Conservation (phyloP, 2,113 vertebrate species). For the Anolis sagrei region DNA sequence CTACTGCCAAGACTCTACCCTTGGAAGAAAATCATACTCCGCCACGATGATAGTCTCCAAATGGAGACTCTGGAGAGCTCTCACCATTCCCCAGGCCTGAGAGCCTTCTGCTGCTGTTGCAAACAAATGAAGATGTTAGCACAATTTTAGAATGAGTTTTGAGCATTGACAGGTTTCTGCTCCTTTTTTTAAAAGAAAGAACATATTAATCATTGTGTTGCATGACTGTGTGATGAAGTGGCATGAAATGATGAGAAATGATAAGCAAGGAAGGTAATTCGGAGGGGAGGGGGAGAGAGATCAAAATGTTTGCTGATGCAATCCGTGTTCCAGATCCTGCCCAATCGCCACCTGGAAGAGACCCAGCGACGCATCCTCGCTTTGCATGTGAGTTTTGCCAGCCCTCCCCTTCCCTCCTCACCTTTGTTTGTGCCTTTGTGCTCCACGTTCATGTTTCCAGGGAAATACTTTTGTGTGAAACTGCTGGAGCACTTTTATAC, state of each 20-base stretch:
- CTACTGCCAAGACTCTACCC: no score
- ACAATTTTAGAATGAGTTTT: background rate
- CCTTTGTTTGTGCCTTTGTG: background rate
- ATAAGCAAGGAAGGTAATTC: fast-evolving
- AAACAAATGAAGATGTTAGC: background rate
- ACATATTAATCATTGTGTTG: background rate
- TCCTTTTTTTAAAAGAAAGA: background rate
- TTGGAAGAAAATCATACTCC: no score
- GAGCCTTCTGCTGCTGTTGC: background rate
- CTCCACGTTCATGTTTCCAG: background rate
- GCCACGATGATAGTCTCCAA: no score
- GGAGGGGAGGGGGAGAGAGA: background rate
- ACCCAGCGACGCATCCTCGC: background rate
- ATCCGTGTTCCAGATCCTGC: background rate
- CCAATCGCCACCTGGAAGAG: background rate
- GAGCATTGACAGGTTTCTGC: fast-evolving
- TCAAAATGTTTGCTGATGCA: background rate
- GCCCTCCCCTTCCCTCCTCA: fast-evolving
- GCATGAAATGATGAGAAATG: background rate
- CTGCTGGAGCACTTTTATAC: background rate
- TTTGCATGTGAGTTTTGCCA: background rate
- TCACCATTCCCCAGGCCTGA: no score
- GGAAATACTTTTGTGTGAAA: constrained; percentile 12
- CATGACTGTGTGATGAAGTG: background rate
- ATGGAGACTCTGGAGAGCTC: no score